These are phyloP conservation scores for Sanderia malayensis DNA, from an alignment of 30 jellyfish, hydroid and myxozoan species.

Conservation along the genomic window DNA sequence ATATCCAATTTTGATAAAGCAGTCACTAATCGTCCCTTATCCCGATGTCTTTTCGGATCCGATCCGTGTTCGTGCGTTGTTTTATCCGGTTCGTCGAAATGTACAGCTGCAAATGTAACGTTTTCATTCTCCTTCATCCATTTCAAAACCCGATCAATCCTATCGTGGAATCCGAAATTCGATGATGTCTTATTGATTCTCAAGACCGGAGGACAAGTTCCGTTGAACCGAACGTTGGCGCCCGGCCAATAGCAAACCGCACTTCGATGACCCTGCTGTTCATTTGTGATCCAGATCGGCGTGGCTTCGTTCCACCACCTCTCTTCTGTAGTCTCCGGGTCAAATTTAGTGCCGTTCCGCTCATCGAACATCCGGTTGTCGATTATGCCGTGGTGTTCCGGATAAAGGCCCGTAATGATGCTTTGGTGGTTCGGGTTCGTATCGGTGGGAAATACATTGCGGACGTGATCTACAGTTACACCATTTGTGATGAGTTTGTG, in stretches of 20 bases:
- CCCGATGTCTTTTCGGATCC: slow-evolving; percentile 20
- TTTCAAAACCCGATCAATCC: slow-evolving; percentile 51
- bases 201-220: slow-evolving; percentile 31
- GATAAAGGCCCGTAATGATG: slow-evolving; percentile 85
- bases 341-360: slow-evolving; percentile 57
- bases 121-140: slow-evolving; percentile 62
- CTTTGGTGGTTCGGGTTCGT: slow-evolving; percentile 93
- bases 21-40: slow-evolving; percentile 21
- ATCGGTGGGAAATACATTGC: slow-evolving; percentile 85
- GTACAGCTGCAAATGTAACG: slow-evolving; percentile 72
- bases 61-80: slow-evolving; percentile 77
- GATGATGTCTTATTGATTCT: slow-evolving; percentile 8
- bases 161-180: slow-evolving; percentile 23
- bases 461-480: slow-evolving; percentile 78
- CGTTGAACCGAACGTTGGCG: slow-evolving; percentile 39
- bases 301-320: slow-evolving; percentile 80
- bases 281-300: slow-evolving; percentile 83
- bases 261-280: slow-evolving; percentile 58
- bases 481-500: slow-evolving; percentile 61
- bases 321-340: slow-evolving; percentile 53
- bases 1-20: slow-evolving; percentile 56
- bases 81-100: slow-evolving; percentile 63
- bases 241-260: slow-evolving; percentile 90
- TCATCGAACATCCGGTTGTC: slow-evolving; percentile 77
- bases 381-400: slow-evolving; percentile 91